Base-by-base conservation (phyloP, 2,888 invertebrate genomes). In the Leptinotarsa tumamoca region DNA sequence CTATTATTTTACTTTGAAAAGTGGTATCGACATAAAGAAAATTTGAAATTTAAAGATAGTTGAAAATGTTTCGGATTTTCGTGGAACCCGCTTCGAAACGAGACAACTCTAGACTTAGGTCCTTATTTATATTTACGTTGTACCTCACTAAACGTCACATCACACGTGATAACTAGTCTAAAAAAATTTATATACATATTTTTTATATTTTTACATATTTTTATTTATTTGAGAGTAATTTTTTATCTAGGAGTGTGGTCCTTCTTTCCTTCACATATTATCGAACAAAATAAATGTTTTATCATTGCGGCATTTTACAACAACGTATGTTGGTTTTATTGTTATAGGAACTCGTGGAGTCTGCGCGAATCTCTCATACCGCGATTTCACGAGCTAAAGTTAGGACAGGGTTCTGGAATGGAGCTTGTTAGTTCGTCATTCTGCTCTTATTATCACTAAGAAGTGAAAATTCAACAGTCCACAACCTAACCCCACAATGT, bases 101-200 rank as follows among this genome's bases (percentile, higher is more conserved):
- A 69, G 68, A 71, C 73, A 69, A 61, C 72, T 76, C 68, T 76
- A 76, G 77, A 43, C 72, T 77, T 77, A 77, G 72, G 74, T 70
- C 49, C 52, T 78, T 75, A 73, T 75, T 78, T 78, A 77, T 74
- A 77, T 77, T 78, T 74, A 75, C 75, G 67, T 78, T 77, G 83
- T 84, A 84, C 84, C 83, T 84, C 84, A 82, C 75, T 66, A 75
- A 74, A 76, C 80, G 80, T 82, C 82, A 83, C 82, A 74, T 74
- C 68, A 76, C 68, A 76, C 82, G 83, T 84, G 83, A 80, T 82
- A 80, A 78, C 86, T 86, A 86, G 86, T 86, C 86, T 81, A 82
- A 83, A 83, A 82, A 81, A 77, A 73, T 76, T 75, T 80, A 81
- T 82, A 81, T 80, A 80, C 78, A 80, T 81, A 76, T 81, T 78